Percentiles rank a stretch among this genome's conserved stretches.
Evolutionary conservation across 2,888 invertebrate species (phyloP).

Genomic region (Neocrepidodera transversa): DNA sequence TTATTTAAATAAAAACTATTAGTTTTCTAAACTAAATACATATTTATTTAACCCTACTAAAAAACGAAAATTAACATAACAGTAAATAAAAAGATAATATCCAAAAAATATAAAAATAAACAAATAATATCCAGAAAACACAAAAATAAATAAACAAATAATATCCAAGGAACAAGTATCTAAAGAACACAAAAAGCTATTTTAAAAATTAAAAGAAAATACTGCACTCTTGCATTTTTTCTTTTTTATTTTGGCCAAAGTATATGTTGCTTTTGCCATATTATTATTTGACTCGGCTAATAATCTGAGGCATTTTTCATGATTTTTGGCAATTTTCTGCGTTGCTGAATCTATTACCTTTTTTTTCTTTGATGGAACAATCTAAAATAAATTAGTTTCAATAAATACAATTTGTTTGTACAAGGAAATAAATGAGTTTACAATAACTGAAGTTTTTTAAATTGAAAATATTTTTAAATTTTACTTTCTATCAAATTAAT

Average conservation of each 20-base stretch:
- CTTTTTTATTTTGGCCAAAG: slow-evolving; percentile 2
- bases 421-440: not conserved
- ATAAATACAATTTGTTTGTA: not conserved
- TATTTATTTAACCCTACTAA: no score
- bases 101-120: no score
- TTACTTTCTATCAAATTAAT: not conserved
- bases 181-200: not conserved
- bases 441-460: no score
- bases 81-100: no score
- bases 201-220: slow-evolving; percentile 2
- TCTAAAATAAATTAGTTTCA: no score
- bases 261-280: not conserved
- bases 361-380: no score
- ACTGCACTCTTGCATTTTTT: not conserved
- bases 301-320: slow-evolving; percentile 2
- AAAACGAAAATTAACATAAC: no score
- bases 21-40: not conserved
- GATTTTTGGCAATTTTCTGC: not conserved
- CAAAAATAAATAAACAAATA: not conserved
- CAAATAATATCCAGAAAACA: not conserved
- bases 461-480: not conserved
- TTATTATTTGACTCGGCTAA: slow-evolving; percentile 10
- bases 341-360: not conserved
- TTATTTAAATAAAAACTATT: not conserved
- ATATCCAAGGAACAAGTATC: no score